These are phyloP conservation scores for Trileptium ribeirensis DNA, from an alignment of 2,888 invertebrate species.

Conservation along the genomic window DNA sequence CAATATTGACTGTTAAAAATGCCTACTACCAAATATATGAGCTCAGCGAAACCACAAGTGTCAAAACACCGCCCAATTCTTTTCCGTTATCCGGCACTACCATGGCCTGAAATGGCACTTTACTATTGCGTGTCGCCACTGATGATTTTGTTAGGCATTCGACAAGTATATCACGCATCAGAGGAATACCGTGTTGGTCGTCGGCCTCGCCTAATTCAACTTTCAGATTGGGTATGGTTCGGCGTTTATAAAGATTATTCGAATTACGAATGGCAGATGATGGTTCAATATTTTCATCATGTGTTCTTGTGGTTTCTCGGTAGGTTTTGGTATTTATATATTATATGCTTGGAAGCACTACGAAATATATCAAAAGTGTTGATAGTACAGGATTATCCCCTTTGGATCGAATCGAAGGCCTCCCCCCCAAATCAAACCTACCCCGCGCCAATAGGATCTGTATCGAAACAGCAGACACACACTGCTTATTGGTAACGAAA, in stretches of 20 bases:
- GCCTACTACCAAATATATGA: no score
- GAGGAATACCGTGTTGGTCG: slow-evolving; percentile 35
- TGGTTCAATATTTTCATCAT: slow-evolving; percentile 42
- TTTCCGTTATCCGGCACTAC: slow-evolving; percentile 46
- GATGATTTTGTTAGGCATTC: slow-evolving; percentile 42
- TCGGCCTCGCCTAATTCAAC: background rate
- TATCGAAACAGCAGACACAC: no score
- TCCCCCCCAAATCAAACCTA: no score
- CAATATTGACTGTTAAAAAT: no score
- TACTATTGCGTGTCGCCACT: slow-evolving; percentile 40
- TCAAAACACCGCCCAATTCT: slow-evolving; percentile 30
- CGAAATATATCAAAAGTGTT: background rate
- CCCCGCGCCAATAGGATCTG: no score
- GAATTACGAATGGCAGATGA: slow-evolving; percentile 51
- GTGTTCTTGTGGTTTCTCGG: slow-evolving; percentile 41
- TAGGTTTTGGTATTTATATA: slow-evolving; percentile 39
- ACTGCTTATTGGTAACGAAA: no score
- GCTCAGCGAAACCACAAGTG: no score
- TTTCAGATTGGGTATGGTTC: background rate
- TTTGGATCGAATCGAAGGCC: no score
- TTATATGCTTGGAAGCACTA: background rate
- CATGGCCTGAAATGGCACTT: slow-evolving; percentile 40
- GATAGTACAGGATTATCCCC: no score
- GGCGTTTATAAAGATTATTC: slow-evolving; percentile 46
- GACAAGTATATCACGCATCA: slow-evolving; percentile 36